Percentiles rank a stretch among this genome's conserved stretches.
Evolutionary conservation across 2,113 vertebrate genomes (phyloP).

Genomic region (Symphodus melops): DNA sequence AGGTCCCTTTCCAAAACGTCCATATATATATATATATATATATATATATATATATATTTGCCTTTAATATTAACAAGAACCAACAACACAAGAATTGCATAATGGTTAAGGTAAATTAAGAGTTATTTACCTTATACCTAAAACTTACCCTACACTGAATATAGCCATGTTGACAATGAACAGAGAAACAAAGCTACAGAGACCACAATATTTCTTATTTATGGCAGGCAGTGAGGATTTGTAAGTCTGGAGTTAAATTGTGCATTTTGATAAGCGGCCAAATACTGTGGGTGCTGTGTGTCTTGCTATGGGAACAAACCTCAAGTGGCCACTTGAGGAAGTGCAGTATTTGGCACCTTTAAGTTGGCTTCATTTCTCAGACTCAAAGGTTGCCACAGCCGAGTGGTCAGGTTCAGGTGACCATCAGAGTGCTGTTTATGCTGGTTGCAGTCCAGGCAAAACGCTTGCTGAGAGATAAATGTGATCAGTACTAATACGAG

Average conservation of each 20-base stretch:
- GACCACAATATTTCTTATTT: too few relatives aligned
- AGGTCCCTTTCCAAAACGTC: too few relatives aligned
- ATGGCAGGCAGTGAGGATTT: too few relatives aligned
- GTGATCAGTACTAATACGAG: conserved; percentile 32
- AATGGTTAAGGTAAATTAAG: background rate
- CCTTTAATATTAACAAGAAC: too few relatives aligned
- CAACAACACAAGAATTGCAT: background rate
- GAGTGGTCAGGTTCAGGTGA: conserved; percentile 23
- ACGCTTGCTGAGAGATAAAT: conserved; percentile 28
- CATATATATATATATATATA: too few relatives aligned
- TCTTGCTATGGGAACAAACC: background rate
- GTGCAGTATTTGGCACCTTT: background rate
- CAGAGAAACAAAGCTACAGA: background rate
- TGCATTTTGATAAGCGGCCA: background rate
- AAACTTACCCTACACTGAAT: background rate
- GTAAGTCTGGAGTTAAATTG: background rate
- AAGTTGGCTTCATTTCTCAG: background rate
- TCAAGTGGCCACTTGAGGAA: background rate
- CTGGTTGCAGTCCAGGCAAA: conserved; percentile 37
- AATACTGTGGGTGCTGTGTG: background rate
- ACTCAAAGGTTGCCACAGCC: background rate
- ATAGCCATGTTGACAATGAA: background rate
- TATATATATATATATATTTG: too few relatives aligned
- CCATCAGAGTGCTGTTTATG: conserved; percentile 3
- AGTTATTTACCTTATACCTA: background rate